phyloP scores from a whole-genome alignment of 2,113 vertebrate genomes.

The Alaudala cheleensis region DNA sequence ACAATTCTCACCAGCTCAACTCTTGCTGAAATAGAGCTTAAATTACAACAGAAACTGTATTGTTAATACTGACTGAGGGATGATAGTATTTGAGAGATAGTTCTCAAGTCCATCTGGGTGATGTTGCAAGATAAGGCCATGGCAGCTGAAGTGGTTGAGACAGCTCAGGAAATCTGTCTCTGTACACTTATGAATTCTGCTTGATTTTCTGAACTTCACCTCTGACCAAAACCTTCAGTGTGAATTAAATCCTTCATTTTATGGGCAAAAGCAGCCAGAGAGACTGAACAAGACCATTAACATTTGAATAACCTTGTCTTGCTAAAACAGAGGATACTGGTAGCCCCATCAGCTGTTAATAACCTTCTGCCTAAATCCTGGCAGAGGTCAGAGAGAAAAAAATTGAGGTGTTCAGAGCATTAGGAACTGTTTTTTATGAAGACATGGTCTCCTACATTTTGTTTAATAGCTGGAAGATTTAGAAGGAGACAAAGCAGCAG shows the following conservation, averaged over 20 bases:
- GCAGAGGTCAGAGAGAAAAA: neutral
- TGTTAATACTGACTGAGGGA: neutral
- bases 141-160: neutral
- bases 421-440: neutral
- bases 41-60: neutral
- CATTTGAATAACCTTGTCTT: constrained; percentile 38
- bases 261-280: neutral
- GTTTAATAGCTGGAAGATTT: neutral
- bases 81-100: neutral
- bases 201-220: constrained; percentile 39
- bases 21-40: neutral
- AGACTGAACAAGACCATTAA: neutral
- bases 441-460: neutral
- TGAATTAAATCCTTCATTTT: constrained; percentile 29
- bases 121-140: neutral
- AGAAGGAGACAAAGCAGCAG: neutral
- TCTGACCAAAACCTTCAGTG: neutral
- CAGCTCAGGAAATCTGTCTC: neutral
- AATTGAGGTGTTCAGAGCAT: neutral
- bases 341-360: neutral
- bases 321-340: neutral
- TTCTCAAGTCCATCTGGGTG: neutral
- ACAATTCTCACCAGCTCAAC: neutral
- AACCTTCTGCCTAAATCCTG: neutral
- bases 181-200: neutral